Percentiles rank a stretch among this genome's conserved stretches.
Conservation (phyloP, 2,797 vertebrate species). For the Amblyopsis hoosieri region DNA sequence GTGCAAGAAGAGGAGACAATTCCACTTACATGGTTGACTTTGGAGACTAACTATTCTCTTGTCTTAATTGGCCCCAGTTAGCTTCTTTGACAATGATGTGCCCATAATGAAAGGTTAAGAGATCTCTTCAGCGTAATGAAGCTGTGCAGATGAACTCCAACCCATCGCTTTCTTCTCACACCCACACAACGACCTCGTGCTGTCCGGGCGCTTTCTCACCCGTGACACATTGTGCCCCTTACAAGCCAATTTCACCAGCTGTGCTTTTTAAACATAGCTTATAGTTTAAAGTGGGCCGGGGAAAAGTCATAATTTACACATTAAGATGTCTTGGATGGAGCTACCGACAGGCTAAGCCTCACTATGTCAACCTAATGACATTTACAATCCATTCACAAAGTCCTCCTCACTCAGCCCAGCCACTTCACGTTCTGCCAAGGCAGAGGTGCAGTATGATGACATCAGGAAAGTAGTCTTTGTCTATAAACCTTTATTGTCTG, state of each 20-base stretch:
- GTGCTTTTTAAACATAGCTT: conserved; percentile 14
- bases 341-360: background rate
- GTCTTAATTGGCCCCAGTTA: conserved; percentile 71
- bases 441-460: too few species aligned
- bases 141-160: conserved; percentile 44
- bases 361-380: background rate
- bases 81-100: conserved; percentile 50
- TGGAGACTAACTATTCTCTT: conserved; percentile 52
- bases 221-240: too few species aligned
- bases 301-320: conserved; percentile 7
- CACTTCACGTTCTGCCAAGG: background rate
- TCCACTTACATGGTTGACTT: conserved; percentile 47
- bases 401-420: background rate
- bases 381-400: background rate
- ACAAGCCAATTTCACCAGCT: conserved; percentile 20
- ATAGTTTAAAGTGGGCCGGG: conserved; percentile 17
- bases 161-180: background rate
- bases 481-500: too few species aligned
- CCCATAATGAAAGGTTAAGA: conserved; percentile 72
- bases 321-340: background rate
- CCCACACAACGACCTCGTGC: background rate
- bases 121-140: conserved; percentile 66
- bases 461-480: too few species aligned
- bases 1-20: conserved; percentile 45
- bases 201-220: too few species aligned